Evolutionary conservation across 2,888 invertebrate species (phyloP), one percentile per base, ranked within the genome.

Genomic region (Toxonevra muliebris): DNA sequence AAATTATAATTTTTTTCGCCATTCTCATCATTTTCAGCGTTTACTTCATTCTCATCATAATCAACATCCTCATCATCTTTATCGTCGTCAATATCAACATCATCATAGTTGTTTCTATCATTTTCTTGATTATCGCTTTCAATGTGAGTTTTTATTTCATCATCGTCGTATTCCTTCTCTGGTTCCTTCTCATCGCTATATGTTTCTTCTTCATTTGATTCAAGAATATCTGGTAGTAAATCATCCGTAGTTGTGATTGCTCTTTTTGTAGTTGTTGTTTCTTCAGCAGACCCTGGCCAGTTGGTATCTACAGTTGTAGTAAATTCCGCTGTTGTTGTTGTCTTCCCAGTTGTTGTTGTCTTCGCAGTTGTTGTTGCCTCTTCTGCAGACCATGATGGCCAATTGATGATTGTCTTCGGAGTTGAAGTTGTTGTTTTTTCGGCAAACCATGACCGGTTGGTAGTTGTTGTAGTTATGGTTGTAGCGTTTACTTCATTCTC

Each of bases 221-320:
- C 58, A 5, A 55, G 40, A 52, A 65, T 68, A 42, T 65, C 64
- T 2, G 72, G 69, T 3, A 73, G 71, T 19, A 67, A 13, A 17
- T 72, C 69, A 9, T 68, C 68, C 0, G 69, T 65, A 40, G 69
- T 68, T 40, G 65, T 19, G 3, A 12, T 15, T 48, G 48, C 4
- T 48, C 8, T 3, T 5, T 15, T 53, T 4, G 11, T 53, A 17
- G 53, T 53, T 17, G 11, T 53, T 12, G 19, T n/a, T 17, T 54
- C 59, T 3, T 30, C 59, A 2, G 57, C 2, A 1, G 45, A 41
- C 13, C 43, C 30, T 54, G 66, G 42, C 66, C n/a, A 4, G 8
- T 15, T 13, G 15, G 10, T 13, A 10, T 48, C 48, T 13, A 5
- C 1, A 11, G 8, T 17, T n/a, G 5, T 12, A 7, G n/a, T 9